These are phyloP conservation scores for Eupithecia dodoneata DNA, from an alignment of 2,888 invertebrate genomes.

Conservation along the genomic window DNA sequence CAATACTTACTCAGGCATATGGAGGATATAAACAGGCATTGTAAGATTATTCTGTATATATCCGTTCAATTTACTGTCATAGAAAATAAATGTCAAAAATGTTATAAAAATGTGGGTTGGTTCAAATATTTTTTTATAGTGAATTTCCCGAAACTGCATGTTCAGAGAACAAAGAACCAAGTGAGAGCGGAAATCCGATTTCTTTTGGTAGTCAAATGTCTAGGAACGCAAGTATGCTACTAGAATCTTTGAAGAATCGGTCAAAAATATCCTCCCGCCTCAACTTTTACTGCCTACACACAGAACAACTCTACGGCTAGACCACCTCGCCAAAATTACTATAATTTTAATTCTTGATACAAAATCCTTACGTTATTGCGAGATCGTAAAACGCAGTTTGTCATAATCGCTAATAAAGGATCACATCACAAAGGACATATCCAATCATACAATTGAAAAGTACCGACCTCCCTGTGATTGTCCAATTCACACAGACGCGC, in stretches of 20 bases:
- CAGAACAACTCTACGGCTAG: not conserved
- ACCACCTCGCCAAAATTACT: not conserved
- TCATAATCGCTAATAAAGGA: not conserved
- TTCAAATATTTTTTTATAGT: not conserved
- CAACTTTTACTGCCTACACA: not conserved
- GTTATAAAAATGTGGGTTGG: not conserved
- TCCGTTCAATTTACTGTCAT: not conserved
- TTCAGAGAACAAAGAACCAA: not conserved
- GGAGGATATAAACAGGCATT: not conserved
- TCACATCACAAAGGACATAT: slow-evolving; percentile 18
- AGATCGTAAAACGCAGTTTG: not conserved
- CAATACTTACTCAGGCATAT: not conserved
- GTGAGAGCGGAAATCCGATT: not conserved
- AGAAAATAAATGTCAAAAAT: not conserved
- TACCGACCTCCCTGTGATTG: slow-evolving; percentile 29
- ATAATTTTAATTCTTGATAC: not conserved
- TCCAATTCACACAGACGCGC: slow-evolving; percentile 44
- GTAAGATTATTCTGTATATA: not conserved
- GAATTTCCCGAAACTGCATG: not conserved
- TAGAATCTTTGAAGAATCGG: not conserved
- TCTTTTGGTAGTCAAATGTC: not conserved
- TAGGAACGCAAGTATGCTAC: not conserved
- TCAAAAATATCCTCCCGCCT: not conserved
- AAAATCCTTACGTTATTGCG: not conserved
- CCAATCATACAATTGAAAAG: slow-evolving; percentile 40